Evolutionary conservation across 2,797 vertebrate genomes (phyloP), one percentile per base, ranked within the genome.

Genomic region (Otus scops): DNA sequence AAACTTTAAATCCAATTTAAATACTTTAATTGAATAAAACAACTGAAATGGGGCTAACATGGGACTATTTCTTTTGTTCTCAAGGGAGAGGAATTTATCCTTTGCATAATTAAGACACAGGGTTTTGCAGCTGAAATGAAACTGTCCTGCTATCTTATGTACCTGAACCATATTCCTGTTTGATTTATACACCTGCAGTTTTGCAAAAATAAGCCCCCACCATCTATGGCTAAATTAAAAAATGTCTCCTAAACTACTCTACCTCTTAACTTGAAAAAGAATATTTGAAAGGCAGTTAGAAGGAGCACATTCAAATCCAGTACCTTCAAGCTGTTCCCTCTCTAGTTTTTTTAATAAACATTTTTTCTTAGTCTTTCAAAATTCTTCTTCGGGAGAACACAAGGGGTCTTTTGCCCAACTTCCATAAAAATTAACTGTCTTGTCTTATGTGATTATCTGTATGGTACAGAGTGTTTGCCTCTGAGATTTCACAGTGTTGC

Each of bases 201-300:
- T 50, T 69, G 54, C 10, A 75, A 71, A 81, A 80, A 57, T 54
- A 6, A 18, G 1, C 1, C 1, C 0, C 2, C 4, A 11, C 9
- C 0, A 22, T 23, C 48, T 67, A 12, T 51, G 48, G 34, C 20
- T 57, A 70, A 34, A 5, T 56, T 23, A 14, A 50, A 51, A 48
- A 5, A 7, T 32, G 11, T 24, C 7, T 85, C 17, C 24, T 85
- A 79, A 69, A 43, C 23, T 67, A 13, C 15, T 74, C 24, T n/a
- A 22, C 2, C 2, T 45, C 13, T 70, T 65, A 11, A 69, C 3
- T 68, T 82, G 13, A 71, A 79, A 61, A 56, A 38, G 8, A 83
- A 13, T 23, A 38, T 26, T 67, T 77, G 30, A 88, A 79, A 67
- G 6, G 4, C 3, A 21, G 11, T 79, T 63, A 70, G 28, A 45